Conservation (phyloP, 30 jellyfish, hydroid and myxozoan genomes). For the Aurelia aurita region DNA sequence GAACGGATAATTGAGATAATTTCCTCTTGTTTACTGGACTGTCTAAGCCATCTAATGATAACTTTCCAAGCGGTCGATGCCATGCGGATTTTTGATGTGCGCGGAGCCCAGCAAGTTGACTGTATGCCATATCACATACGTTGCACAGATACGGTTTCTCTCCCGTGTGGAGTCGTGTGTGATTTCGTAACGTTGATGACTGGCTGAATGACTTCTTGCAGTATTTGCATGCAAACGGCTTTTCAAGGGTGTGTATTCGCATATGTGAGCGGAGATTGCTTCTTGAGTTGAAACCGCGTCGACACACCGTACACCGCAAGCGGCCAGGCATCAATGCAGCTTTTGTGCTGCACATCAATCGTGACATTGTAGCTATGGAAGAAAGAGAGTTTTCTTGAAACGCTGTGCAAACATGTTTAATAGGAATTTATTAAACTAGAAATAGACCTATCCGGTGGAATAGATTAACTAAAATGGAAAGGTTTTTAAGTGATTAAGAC, state of each 20-base stretch:
- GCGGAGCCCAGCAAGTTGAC: slow-evolving; percentile 93
- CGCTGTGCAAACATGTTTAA: neutral
- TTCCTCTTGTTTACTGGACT: neutral
- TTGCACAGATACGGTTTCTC: slow-evolving; percentile 89
- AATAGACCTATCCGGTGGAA: neutral
- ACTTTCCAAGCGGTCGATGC: slow-evolving; percentile 68
- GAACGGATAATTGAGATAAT: slow-evolving; percentile 21
- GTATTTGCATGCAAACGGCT: slow-evolving; percentile 87
- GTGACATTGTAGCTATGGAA: slow-evolving; percentile 7
- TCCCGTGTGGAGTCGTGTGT: slow-evolving; percentile 91
- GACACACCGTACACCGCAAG: slow-evolving; percentile 89
- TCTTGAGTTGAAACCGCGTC: slow-evolving; percentile 94
- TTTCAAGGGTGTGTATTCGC: slow-evolving; percentile 92
- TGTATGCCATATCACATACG: slow-evolving; percentile 94
- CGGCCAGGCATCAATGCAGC: slow-evolving; percentile 75
- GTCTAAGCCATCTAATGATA: neutral
- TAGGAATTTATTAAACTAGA: too few relatives aligned
- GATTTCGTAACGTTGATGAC: slow-evolving; percentile 90
- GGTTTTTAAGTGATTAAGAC: too few relatives aligned
- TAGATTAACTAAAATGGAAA: neutral
- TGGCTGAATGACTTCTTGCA: slow-evolving; percentile 89
- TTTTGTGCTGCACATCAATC: slow-evolving; percentile 40
- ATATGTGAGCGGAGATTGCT: slow-evolving; percentile 92
- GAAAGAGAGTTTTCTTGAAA: neutral
- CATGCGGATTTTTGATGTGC: slow-evolving; percentile 94